Evolutionary conservation across 2,888 invertebrate species (phyloP), one percentile per base, ranked within the genome.

Genomic region (Athalia circularis): DNA sequence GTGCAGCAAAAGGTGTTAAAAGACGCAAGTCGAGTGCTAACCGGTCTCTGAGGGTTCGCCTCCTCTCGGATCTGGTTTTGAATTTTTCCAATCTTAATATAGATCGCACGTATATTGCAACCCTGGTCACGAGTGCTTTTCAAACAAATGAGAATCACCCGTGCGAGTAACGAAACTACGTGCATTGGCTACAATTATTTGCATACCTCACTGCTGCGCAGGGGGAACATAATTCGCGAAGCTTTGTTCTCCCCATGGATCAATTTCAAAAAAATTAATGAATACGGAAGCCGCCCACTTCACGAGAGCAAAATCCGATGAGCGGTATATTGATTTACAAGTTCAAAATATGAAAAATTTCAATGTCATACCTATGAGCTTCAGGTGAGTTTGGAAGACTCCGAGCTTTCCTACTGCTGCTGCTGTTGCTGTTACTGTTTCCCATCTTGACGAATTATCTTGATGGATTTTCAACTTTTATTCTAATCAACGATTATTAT

Each of bases 381-480:
- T 94, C 94, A 85, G 95, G 95, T 78, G 96, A 96, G 82, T 95
- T 96, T 80, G 96, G 96, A 88, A 96, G 91, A 90, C 96, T 96
- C 88, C 95, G 92, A 68, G 93, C 93, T 87, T 94, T 94, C 85
- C 93, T 91, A 87, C 86, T 87, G 80, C 88, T 92, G 85, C 92
- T 92, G 87, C 91, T 91, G 78, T 91, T 89, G 74, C 80, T 87
- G 82, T 88, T 88, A 82, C 85, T 87, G 83, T 88, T 89, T 80
- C 89, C 89, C 89, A 89, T 89, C 80, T 81, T 83, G 72, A n/a
- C 79, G 67, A 48, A 70, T n/a, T n/a, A 89, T 89, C 80, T 81
- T 83, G 72, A n/a, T 78, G 67, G 43, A 70, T 29, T 67, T 7
- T 61, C 61, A 5, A 7, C 47, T 9, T n/a, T 47, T 61, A 0